A percentile compares a stretch with the other conserved stretches of the same genome.
Evolutionary conservation across 1,140 invertebrate genomes (phyloP).

Genomic region (Brachionus calyciflorus): DNA sequence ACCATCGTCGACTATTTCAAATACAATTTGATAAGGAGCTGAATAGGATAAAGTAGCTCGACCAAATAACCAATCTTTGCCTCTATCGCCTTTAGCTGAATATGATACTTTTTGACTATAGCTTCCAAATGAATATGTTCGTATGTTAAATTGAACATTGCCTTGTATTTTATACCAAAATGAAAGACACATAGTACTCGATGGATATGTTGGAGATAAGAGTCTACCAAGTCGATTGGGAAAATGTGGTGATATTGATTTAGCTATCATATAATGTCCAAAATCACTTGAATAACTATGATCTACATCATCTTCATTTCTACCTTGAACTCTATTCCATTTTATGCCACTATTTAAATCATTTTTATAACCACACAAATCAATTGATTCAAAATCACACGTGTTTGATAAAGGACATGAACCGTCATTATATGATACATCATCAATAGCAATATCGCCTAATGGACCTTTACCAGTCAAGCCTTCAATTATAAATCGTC

Average conservation of each 20-base stretch:
- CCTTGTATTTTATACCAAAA: constrained; percentile 1
- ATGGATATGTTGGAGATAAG: neutral
- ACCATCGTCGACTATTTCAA: neutral
- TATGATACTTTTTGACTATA: neutral
- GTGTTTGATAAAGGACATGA: constrained; percentile 49
- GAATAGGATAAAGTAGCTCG: neutral
- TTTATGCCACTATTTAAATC: constrained; percentile 51
- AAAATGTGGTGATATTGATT: neutral
- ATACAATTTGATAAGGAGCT: constrained; percentile 27
- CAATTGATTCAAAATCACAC: constrained; percentile 41
- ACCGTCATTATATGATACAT: constrained; percentile 51
- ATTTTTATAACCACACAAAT: constrained; percentile 55
- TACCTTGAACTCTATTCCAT: neutral
- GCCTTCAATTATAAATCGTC: neutral
- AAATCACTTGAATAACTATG: neutral
- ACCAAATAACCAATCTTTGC: constrained; percentile 6
- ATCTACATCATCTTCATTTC: neutral
- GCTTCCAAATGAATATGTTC: constrained; percentile 35
- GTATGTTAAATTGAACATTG: neutral
- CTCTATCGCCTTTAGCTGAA: neutral
- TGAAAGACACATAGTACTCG: neutral
- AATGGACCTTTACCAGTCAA: constrained; percentile 47
- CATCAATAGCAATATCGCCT: constrained; percentile 54
- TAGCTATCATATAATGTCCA: constrained; percentile 26
- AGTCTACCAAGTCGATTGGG: neutral